Evolutionary conservation across 2,113 vertebrate genomes (phyloP).

Genomic region (Neotragus moschatus): DNA sequence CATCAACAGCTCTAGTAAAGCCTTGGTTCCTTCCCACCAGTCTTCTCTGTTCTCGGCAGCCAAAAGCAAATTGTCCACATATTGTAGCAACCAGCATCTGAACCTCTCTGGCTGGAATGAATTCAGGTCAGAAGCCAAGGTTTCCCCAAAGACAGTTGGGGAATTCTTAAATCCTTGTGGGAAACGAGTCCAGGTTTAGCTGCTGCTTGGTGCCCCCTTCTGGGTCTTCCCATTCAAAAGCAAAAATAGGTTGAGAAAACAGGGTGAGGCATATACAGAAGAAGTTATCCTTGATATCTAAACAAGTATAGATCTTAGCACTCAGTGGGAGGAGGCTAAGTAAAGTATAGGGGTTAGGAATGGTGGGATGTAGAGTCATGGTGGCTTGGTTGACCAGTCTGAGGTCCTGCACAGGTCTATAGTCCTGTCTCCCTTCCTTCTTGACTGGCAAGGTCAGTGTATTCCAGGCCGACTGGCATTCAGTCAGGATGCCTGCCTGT

Average conservation of each 20-base stretch:
- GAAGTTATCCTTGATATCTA: background rate
- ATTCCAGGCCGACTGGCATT: background rate
- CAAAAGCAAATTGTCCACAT: background rate
- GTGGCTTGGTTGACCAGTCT: background rate
- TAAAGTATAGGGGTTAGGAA: background rate
- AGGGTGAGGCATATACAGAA: background rate
- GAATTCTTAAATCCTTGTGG: background rate
- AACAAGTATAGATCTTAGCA: background rate
- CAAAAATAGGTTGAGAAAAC: background rate
- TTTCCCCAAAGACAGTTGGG: background rate
- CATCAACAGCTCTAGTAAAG: background rate
- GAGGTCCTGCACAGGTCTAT: background rate
- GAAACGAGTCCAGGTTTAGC: background rate
- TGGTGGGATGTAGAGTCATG: rapidly evolving
- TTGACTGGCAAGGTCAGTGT: background rate
- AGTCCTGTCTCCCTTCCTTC: background rate
- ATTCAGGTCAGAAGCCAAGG: background rate
- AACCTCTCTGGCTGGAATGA: background rate
- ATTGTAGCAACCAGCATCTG: background rate
- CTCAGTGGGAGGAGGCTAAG: background rate
- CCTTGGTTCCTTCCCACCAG: background rate
- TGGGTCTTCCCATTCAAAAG: background rate
- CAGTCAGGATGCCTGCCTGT: background rate
- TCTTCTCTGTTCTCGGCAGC: background rate
- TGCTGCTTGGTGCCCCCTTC: background rate